phyloP scores from a whole-genome alignment of 2,113 vertebrate genomes.

The Pseudolaguvia tuberculata region DNA sequence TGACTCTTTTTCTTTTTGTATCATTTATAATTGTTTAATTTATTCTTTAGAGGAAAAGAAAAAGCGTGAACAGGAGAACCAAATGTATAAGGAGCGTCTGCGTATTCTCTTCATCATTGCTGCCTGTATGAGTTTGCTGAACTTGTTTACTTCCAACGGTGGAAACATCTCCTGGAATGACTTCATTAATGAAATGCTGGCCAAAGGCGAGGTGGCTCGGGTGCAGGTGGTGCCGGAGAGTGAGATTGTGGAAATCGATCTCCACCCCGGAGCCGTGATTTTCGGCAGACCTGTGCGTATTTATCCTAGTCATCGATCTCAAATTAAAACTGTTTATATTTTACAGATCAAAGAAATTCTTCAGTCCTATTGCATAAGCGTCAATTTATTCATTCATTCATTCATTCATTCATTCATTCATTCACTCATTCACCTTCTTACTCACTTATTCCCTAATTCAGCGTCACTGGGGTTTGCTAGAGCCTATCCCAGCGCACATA shows the following conservation, averaged over 20 bases:
- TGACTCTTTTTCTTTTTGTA: neutral
- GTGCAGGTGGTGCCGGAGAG: slow-evolving; percentile 89
- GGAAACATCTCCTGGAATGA: slow-evolving; percentile 93
- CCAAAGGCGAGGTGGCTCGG: slow-evolving; percentile 91
- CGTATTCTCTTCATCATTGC: slow-evolving; percentile 78
- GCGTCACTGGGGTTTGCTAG: no score
- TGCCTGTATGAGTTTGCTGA: slow-evolving; percentile 75
- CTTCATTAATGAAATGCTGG: slow-evolving; percentile 93
- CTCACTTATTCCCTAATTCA: no score
- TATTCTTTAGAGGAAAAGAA: slow-evolving; percentile 77
- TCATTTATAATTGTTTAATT: neutral
- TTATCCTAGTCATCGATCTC: neutral
- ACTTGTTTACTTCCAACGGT: slow-evolving; percentile 66
- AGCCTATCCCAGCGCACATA: no score
- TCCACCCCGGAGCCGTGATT: slow-evolving; percentile 86
- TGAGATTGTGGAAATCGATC: slow-evolving; percentile 85
- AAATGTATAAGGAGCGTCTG: slow-evolving; percentile 83
- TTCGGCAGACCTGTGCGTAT: slow-evolving; percentile 83
- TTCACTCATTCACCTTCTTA: no score
- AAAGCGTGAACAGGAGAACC: slow-evolving; percentile 77
- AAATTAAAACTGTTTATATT: neutral
- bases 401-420: no score
- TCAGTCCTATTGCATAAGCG: no score
- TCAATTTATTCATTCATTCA: no score
- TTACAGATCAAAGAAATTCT: no score